A percentile compares a stretch with the other conserved stretches of the same genome.
Evolutionary conservation across 1,140 invertebrate genomes (phyloP).

Genomic region (Drosophila oshimai): DNA sequence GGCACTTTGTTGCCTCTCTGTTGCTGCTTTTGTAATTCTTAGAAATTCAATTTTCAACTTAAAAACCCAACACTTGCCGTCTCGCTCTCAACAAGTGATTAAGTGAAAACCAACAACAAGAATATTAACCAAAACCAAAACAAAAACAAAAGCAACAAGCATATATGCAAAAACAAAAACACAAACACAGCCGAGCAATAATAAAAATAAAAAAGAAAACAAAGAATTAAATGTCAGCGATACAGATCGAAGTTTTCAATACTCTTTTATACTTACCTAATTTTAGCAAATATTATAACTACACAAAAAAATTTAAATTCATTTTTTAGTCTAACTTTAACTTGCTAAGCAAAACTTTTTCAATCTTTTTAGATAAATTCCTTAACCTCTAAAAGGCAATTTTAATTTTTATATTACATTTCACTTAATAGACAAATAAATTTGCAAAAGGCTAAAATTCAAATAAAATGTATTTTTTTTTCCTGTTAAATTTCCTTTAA

Average conservation of each 20-base stretch:
- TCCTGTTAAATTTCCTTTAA: background rate
- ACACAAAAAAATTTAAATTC: too few relatives aligned
- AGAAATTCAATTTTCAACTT: conserved; percentile 81
- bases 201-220: background rate
- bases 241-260: background rate
- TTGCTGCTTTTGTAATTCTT: conserved; percentile 68
- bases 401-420: too few relatives aligned
- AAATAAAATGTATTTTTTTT: background rate
- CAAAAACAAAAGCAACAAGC: conserved; percentile 8
- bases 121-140: conserved; percentile 9
- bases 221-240: background rate
- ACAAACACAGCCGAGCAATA: background rate
- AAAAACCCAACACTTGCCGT: conserved; percentile 41
- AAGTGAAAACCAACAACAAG: conserved; percentile 65
- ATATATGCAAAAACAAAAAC: conserved; percentile 61
- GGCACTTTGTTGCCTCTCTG: conserved; percentile 42
- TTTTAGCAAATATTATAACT: too few relatives aligned
- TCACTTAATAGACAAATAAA: too few relatives aligned
- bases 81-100: conserved; percentile 66
- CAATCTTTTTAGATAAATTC: too few relatives aligned
- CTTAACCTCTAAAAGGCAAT: too few relatives aligned
- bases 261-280: background rate
- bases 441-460: too few relatives aligned
- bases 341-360: too few relatives aligned
- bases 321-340: too few relatives aligned